Percentiles rank a stretch among this genome's conserved stretches.
These are phyloP conservation scores for Potamilus streckersoni DNA, from an alignment of 1,140 invertebrate genomes.

Conservation along the genomic window DNA sequence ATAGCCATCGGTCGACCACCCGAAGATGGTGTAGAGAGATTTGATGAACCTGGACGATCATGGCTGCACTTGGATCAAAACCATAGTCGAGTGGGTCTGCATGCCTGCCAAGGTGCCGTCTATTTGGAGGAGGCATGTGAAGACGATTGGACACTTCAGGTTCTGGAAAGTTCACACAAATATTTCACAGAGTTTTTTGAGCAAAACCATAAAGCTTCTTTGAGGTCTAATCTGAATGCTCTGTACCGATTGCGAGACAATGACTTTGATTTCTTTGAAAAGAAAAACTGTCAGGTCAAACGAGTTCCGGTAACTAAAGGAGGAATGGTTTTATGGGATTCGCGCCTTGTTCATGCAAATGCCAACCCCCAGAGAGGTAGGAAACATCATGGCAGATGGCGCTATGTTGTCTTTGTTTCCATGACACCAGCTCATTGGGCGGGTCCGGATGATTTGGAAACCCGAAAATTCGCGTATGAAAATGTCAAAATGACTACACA, in stretches of 20 bases:
- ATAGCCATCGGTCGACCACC: conserved; percentile 41
- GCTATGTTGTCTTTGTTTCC: conserved; percentile 54
- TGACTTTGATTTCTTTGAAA: conserved; percentile 8
- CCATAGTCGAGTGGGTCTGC: conserved; percentile 36
- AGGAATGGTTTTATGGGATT: conserved; percentile 58
- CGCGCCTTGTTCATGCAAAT: conserved; percentile 51
- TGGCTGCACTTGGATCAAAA: conserved; percentile 56
- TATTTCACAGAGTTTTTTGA: conserved; percentile 38
- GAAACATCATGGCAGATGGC: conserved; percentile 47
- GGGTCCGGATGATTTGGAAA: conserved; percentile 28
- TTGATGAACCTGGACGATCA: conserved; percentile 16
- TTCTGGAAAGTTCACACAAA: conserved; percentile 42
- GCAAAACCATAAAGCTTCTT: conserved; percentile 27
- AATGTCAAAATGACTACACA: conserved; percentile 46
- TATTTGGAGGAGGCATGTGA: conserved; percentile 46
- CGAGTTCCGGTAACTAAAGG: conserved; percentile 54
- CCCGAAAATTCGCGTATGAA: conserved; percentile 42
- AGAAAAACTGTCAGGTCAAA: conserved; percentile 33
- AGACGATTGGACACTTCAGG: conserved; percentile 42
- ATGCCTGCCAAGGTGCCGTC: conserved; percentile 52
- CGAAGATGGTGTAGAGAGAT: conserved; percentile 29
- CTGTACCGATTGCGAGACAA: conserved; percentile 32
- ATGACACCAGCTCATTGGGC: conserved; percentile 57
- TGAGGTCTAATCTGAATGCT: conserved; percentile 22
- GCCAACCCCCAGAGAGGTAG: conserved; percentile 31